Evolutionary conservation across 1,140 invertebrate genomes (phyloP).

Genomic region (Zaprionus taronus): DNA sequence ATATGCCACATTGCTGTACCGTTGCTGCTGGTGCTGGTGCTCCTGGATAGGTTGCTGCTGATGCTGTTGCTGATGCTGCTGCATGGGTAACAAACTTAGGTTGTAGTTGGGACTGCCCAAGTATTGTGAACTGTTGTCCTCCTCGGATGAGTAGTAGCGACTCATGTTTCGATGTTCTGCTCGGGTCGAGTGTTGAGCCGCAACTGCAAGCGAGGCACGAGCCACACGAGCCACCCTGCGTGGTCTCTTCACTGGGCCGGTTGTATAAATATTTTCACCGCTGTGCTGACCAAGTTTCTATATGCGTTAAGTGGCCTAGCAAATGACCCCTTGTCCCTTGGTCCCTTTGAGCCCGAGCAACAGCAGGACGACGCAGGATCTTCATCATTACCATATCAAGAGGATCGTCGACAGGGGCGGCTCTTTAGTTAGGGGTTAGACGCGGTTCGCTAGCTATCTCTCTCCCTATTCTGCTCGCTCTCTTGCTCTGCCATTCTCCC

Average conservation of each 20-base stretch:
- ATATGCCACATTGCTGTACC: constrained; percentile 40
- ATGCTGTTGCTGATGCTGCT: background rate
- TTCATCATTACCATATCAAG: constrained; percentile 73
- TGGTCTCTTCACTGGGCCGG: constrained; percentile 17
- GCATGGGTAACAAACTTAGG: constrained; percentile 25
- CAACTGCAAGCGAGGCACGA: constrained; percentile 57
- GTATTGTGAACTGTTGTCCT: constrained; percentile 70
- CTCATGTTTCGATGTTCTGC: constrained; percentile 57
- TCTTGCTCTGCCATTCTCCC: constrained; percentile 2
- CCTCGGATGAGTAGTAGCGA: constrained; percentile 73
- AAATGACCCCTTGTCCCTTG: constrained; percentile 69
- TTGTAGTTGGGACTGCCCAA: constrained; percentile 73
- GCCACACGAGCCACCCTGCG: constrained; percentile 44
- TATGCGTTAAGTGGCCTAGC: constrained; percentile 48
- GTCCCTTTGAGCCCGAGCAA: background rate
- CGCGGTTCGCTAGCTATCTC: background rate
- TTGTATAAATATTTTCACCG: constrained; percentile 75
- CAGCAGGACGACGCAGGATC: constrained; percentile 50
- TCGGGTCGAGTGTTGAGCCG: constrained; percentile 62
- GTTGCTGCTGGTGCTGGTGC: constrained; percentile 34
- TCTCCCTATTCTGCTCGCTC: background rate
- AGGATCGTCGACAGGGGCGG: constrained; percentile 62
- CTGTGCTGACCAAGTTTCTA: constrained; percentile 72
- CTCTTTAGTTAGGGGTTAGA: constrained; percentile 71
- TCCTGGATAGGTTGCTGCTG: constrained; percentile 23